Conservation (phyloP, 2,888 invertebrate species). For the Blastobasis lacticolella region DNA sequence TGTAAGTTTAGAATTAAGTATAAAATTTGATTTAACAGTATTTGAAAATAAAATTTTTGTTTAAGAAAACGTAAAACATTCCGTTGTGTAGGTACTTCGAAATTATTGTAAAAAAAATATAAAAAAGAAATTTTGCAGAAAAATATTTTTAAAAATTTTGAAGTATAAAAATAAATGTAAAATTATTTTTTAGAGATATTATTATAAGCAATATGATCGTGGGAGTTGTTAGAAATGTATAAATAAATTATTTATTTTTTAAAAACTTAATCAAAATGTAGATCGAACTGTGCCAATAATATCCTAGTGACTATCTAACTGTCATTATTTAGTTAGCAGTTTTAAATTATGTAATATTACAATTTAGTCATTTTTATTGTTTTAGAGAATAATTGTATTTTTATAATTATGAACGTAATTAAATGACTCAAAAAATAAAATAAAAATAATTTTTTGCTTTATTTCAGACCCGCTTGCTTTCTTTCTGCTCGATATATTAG, state of each 20-base stretch:
- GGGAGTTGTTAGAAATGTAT: too few species aligned
- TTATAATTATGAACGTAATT: slow-evolving; percentile 16
- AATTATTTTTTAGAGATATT: too few species aligned
- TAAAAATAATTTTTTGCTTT: neutral
- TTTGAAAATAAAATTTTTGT: slow-evolving; percentile 7
- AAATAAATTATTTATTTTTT: too few species aligned
- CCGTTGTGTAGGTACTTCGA: too few species aligned
- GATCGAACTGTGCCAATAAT: slow-evolving; percentile 17
- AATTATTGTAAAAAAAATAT: too few species aligned
- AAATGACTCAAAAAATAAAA: slow-evolving; percentile 3
- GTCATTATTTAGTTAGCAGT: neutral
- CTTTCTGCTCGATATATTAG: too few species aligned
- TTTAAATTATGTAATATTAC: neutral
- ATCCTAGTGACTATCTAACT: slow-evolving; percentile 12
- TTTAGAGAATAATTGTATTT: slow-evolving; percentile 9
- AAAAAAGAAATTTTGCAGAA: too few species aligned
- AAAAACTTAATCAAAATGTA: slow-evolving; percentile 3
- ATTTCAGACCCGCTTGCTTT: too few species aligned
- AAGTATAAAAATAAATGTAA: too few species aligned
- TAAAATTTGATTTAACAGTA: slow-evolving; percentile 15
- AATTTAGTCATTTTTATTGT: slow-evolving; percentile 3
- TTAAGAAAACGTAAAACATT: too few species aligned
- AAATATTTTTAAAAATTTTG: too few species aligned
- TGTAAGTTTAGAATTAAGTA: neutral
- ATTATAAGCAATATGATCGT: too few species aligned